Evolutionary conservation across 2,113 vertebrate genomes (phyloP).

Genomic region (Ramphastos sulfuratus): DNA sequence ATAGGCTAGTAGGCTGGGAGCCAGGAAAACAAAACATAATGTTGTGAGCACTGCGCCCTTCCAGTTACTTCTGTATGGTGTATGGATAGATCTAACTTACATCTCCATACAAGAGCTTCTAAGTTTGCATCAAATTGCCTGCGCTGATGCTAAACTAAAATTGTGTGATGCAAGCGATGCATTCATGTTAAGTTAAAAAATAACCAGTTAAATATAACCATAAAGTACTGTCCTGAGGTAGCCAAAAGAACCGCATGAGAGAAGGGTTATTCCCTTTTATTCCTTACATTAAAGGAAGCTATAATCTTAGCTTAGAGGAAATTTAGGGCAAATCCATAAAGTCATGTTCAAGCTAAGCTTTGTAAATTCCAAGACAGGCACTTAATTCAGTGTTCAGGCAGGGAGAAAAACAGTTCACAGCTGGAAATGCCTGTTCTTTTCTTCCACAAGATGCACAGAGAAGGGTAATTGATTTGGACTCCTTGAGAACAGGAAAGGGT

Average conservation of each 20-base stretch:
- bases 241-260: neutral
- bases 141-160: neutral
- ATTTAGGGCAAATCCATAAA: conserved; percentile 12
- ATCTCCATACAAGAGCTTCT: neutral
- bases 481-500: neutral
- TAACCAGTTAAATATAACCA: neutral
- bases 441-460: neutral
- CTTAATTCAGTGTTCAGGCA: conserved; percentile 38
- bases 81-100: neutral
- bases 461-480: conserved; percentile 49
- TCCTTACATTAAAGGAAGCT: neutral
- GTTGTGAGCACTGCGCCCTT: neutral
- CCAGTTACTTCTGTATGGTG: no score
- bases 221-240: neutral
- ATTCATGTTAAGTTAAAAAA: neutral
- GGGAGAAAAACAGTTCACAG: conserved; percentile 46
- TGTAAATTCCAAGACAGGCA: conserved; percentile 32
- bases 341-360: conserved; percentile 39
- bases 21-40: neutral
- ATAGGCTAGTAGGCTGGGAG: neutral
- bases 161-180: neutral
- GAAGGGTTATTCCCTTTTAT: neutral
- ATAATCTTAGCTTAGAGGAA: conserved; percentile 10
- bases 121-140: neutral
- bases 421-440: conserved; percentile 51